These are phyloP conservation scores for Polymixis flavicincta DNA, from an alignment of 2,888 invertebrate genomes.

Conservation along the genomic window DNA sequence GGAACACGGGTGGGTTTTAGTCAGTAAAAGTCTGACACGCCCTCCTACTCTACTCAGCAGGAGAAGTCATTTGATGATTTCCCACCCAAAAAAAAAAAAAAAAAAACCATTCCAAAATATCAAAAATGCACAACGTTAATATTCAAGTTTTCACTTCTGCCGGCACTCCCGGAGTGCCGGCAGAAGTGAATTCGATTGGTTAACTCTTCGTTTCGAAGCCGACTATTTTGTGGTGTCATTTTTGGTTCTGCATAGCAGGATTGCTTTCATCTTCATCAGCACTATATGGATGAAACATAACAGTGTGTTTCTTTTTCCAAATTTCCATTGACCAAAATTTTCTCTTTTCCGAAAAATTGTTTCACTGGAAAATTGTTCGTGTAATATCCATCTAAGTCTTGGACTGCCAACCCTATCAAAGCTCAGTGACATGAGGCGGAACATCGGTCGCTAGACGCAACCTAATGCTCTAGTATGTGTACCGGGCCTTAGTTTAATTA, in stretches of 20 bases:
- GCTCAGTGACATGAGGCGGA: slow-evolving; percentile 44
- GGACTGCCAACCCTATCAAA: slow-evolving; percentile 33
- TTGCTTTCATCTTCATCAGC: neutral
- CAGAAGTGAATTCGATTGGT: no score
- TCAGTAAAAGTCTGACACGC: no score
- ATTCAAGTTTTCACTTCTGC: no score
- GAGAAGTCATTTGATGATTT: no score
- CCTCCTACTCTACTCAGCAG: no score
- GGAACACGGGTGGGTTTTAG: no score
- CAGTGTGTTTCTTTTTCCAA: neutral
- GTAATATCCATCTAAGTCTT: neutral
- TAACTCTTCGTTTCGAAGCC: neutral
- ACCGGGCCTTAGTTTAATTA: slow-evolving; percentile 53
- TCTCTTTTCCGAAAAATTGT: neutral
- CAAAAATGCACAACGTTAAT: no score
- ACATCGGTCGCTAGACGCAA: slow-evolving; percentile 51
- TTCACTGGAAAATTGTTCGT: neutral
- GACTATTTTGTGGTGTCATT: neutral
- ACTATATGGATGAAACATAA: neutral
- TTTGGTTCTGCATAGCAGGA: neutral
- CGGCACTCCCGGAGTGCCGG: no score
- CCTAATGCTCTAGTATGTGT: slow-evolving; percentile 44
- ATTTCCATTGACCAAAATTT: neutral
- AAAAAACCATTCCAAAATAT: no score
- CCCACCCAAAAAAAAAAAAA: no score